Percentiles rank a stretch among this genome's conserved stretches.
Conservation (phyloP, 2,888 invertebrate species). For the Parelbella ahira region DNA sequence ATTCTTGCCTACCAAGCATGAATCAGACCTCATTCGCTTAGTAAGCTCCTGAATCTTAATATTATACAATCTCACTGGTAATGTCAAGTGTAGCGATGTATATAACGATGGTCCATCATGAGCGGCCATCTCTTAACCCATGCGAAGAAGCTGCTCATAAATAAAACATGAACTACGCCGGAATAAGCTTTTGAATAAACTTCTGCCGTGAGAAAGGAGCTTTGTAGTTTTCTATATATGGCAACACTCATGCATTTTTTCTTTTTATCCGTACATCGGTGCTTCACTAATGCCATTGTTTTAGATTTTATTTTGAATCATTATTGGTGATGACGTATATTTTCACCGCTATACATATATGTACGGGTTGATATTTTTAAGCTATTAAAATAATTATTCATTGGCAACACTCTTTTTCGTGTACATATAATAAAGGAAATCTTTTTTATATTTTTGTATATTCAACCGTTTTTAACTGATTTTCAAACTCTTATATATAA, state of each 20-base stretch:
- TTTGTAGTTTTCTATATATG: slow-evolving; percentile 28
- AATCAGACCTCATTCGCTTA: slow-evolving; percentile 29
- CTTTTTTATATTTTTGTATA: slow-evolving; percentile 14
- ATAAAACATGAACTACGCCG: slow-evolving; percentile 29
- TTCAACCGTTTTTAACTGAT: too few species aligned
- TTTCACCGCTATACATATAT: slow-evolving; percentile 15
- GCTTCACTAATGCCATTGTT: slow-evolving; percentile 50
- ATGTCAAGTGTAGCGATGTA: slow-evolving; percentile 22
- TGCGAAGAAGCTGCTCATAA: slow-evolving; percentile 24
- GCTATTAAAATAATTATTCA: slow-evolving; percentile 1
- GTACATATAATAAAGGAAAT: slow-evolving; percentile 3
- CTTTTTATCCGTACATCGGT: slow-evolving; percentile 29
- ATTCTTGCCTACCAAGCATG: slow-evolving; percentile 31
- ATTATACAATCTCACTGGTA: slow-evolving; percentile 19
- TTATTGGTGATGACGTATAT: slow-evolving; percentile 9
- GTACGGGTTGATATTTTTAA: slow-evolving; percentile 11
- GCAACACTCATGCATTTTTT: slow-evolving; percentile 15
- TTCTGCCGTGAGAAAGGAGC: slow-evolving; percentile 30
- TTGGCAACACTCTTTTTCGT: slow-evolving; percentile 1
- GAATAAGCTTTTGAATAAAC: slow-evolving; percentile 31
- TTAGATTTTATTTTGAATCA: slow-evolving; percentile 33
- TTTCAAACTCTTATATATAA: too few species aligned
- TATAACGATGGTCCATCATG: slow-evolving; percentile 19
- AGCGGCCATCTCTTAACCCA: slow-evolving; percentile 7
- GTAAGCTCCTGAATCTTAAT: slow-evolving; percentile 24